A percentile compares a stretch with the other conserved stretches of the same genome.
Conservation (phyloP, 2,797 vertebrate genomes). For the Myotis findleyi region DNA sequence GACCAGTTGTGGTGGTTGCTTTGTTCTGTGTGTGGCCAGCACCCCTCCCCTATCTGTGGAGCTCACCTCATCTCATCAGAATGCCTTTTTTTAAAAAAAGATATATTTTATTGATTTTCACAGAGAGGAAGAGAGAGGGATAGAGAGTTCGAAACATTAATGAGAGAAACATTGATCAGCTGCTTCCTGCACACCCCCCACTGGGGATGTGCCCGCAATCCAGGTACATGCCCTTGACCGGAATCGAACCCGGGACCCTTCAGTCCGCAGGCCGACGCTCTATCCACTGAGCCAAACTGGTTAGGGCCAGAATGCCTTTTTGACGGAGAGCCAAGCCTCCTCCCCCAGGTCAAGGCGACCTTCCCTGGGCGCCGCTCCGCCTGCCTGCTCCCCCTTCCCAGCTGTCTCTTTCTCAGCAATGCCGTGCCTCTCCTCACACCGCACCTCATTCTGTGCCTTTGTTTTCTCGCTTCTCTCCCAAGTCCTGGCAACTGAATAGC, state of each 20-base stretch:
- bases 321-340: constrained; percentile 84
- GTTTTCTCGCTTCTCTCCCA: constrained; percentile 69
- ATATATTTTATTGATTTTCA: no score
- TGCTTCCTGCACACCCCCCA: no score
- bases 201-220: no score
- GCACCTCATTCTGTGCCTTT: constrained; percentile 81
- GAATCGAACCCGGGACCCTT: not conserved
- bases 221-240: no score
- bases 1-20: not conserved
- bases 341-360: constrained; percentile 73
- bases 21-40: not conserved
- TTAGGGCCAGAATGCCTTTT: constrained; percentile 78
- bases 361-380: constrained; percentile 73
- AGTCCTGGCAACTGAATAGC: constrained; percentile 76
- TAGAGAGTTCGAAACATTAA: no score
- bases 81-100: constrained; percentile 74
- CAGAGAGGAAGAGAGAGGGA: no score
- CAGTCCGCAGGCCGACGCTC: no score
- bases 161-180: no score
- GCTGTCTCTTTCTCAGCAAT: constrained; percentile 51
- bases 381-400: constrained; percentile 70
- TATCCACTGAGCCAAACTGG: no score
- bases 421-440: constrained; percentile 84
- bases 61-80: constrained; percentile 81
- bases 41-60: constrained; percentile 68